These are phyloP conservation scores for Theocolax elegans DNA, from an alignment of 1,140 invertebrate genomes.

Conservation along the genomic window DNA sequence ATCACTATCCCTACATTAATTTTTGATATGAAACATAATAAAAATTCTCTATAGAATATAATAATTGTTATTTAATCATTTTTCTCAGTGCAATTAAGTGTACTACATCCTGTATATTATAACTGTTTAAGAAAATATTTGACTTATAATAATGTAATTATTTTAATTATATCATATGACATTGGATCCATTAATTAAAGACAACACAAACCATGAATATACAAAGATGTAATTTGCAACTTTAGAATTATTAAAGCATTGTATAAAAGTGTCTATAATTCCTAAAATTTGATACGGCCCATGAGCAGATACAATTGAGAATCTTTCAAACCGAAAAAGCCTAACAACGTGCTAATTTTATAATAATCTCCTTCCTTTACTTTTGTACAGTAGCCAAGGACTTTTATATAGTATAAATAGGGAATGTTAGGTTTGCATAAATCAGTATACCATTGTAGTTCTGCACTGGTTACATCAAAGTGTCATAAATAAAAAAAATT, in stretches of 20 bases:
- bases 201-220: neutral
- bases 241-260: neutral
- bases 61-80: too few relatives aligned
- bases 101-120: neutral
- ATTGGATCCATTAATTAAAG: neutral
- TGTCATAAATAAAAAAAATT: neutral
- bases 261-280: neutral
- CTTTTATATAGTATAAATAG: conserved; percentile 14
- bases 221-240: neutral
- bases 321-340: neutral
- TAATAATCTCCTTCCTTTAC: neutral
- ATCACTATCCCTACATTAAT: too few relatives aligned
- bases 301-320: neutral
- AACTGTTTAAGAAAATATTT: neutral
- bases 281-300: neutral
- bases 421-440: neutral
- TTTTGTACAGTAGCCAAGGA: neutral
- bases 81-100: too few relatives aligned
- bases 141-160: neutral
- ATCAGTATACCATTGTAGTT: neutral
- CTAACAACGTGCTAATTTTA: neutral
- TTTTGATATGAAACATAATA: too few relatives aligned
- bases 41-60: too few relatives aligned
- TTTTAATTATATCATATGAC: neutral
- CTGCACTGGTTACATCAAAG: neutral